Evolutionary conservation across 1,140 invertebrate genomes (phyloP).

Genomic region (Pseudomyrmex gracilis): DNA sequence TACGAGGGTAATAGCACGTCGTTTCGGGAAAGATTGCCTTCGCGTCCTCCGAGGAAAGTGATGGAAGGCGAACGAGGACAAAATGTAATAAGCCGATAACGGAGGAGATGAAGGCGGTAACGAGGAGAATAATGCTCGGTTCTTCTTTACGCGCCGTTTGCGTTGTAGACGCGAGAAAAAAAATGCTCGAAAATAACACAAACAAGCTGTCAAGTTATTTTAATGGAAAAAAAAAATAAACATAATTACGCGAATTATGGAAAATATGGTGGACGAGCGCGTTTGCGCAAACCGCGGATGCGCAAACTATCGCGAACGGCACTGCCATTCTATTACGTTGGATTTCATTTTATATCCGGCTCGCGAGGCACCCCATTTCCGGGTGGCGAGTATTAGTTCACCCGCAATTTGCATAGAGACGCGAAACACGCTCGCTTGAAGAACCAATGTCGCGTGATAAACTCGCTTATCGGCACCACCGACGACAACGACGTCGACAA

Average conservation of each 20-base stretch:
- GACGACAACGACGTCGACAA: constrained; percentile 43
- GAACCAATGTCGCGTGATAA: constrained; percentile 78
- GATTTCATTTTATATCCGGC: constrained; percentile 80
- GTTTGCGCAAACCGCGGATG: constrained; percentile 20
- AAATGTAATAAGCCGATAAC: neutral
- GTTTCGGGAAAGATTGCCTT: constrained; percentile 24
- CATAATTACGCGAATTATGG: no score
- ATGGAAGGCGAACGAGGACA: neutral
- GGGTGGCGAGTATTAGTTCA: constrained; percentile 77
- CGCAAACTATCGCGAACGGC: constrained; percentile 30
- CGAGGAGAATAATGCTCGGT: constrained; percentile 18
- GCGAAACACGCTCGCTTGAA: constrained; percentile 72
- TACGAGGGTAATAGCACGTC: neutral
- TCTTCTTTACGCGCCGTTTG: constrained; percentile 62
- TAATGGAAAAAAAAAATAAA: neutral
- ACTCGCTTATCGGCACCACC: constrained; percentile 68
- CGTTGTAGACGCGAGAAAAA: no score
- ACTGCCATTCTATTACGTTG: constrained; percentile 56
- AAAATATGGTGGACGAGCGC: no score
- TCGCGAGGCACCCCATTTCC: constrained; percentile 77
- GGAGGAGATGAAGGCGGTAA: constrained; percentile 22
- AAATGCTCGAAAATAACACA: no score
- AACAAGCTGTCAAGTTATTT: constrained; percentile 10
- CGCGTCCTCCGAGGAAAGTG: constrained; percentile 15
- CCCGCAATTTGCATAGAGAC: constrained; percentile 81